These are phyloP conservation scores for Myotis daubentonii DNA, from an alignment of 2,797 vertebrate genomes.

Conservation along the genomic window DNA sequence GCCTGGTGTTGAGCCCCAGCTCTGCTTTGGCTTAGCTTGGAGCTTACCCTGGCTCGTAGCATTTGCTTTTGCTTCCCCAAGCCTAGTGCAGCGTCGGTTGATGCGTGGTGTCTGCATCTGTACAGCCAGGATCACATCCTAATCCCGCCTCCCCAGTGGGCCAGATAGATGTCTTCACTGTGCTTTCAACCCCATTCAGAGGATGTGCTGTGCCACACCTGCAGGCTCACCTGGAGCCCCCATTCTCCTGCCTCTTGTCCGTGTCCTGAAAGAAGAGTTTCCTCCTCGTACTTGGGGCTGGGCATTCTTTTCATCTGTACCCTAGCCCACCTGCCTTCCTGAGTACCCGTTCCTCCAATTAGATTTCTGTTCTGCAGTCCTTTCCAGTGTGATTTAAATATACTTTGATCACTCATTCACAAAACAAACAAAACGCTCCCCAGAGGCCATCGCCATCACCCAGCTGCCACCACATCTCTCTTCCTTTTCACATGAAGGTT, in stretches of 20 bases:
- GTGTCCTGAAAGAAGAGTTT: neutral
- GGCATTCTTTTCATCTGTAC: neutral
- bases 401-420: neutral
- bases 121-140: neutral
- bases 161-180: neutral
- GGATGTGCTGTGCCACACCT: neutral
- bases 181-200: neutral
- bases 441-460: neutral
- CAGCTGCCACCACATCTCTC: neutral
- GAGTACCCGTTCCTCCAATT: neutral
- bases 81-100: neutral
- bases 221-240: neutral
- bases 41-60: neutral
- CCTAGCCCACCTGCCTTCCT: neutral
- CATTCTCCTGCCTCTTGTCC: neutral
- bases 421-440: neutral
- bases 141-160: neutral
- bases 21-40: neutral
- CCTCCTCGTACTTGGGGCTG: neutral
- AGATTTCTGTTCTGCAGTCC: neutral
- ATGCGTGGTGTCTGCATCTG: neutral
- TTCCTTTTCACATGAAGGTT: neutral
- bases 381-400: neutral
- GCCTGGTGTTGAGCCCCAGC: neutral
- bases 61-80: neutral